These are phyloP conservation scores for Petrocephalus zakoni DNA, from an alignment of 2,113 vertebrate genomes.

Conservation along the genomic window DNA sequence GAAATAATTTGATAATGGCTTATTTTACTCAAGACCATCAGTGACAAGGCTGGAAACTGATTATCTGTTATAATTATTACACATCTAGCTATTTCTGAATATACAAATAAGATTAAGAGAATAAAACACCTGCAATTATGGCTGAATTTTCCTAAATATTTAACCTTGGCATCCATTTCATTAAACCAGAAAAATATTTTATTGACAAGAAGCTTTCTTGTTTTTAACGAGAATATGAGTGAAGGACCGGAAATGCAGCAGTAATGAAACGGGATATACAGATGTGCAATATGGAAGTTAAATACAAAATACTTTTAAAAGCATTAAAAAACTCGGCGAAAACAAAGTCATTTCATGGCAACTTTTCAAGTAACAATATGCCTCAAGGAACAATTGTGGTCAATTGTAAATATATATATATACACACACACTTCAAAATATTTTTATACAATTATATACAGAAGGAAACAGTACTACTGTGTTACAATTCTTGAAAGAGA, in stretches of 20 bases:
- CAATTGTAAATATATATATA: background rate
- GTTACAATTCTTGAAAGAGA: background rate
- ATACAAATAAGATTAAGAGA: background rate
- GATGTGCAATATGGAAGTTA: background rate
- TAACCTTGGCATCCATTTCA: background rate
- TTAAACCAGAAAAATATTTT: background rate
- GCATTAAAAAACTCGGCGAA: background rate
- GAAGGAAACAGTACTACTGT: background rate
- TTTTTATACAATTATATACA: conserved; percentile 11
- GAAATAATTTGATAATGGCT: background rate
- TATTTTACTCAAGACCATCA: background rate
- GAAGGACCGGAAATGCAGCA: background rate
- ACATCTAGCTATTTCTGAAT: background rate
- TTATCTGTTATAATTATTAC: background rate
- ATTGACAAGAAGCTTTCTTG: background rate
- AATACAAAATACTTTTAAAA: conserved; percentile 2
- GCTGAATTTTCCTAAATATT: background rate
- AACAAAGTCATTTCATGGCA: background rate
- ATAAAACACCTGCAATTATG: background rate
- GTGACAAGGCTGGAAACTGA: background rate
- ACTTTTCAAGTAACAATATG: background rate
- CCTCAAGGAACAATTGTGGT: background rate
- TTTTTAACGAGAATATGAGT: background rate
- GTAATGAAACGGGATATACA: background rate
- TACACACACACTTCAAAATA: background rate